Evolutionary conservation across 2,888 invertebrate species (phyloP), one percentile per base, ranked within the genome.

Genomic region (Scelioninae gen. 1): DNA sequence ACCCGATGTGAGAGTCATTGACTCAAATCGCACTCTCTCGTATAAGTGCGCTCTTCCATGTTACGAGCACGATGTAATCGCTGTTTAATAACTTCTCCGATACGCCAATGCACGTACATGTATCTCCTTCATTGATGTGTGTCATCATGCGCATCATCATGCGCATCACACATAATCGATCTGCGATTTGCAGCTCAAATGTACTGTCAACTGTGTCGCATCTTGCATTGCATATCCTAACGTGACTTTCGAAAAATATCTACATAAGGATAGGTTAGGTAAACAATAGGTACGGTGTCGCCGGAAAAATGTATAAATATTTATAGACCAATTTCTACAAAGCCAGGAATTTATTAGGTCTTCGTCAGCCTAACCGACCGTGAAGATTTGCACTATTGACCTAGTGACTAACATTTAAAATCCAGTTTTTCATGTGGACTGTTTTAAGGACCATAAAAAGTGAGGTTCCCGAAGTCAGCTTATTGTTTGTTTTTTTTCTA

Each of bases 1-100:
- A 85, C 77, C 65, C 76, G 80, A 84, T 86, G 86, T 85, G 87
- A 88, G 86, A 90, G 90, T 89, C 90, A 88, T 89, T 88, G 90
- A 88, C 89, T 90, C 87, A 89, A 88, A 88, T 89, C 82, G 85
- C 87, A 81, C 87, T 82, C 77, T 83, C 83, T 72, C 77, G 76
- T 47, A 63, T 65, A 56, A 65, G 51, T 49, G 71, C 78, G 80
- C 84, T 56, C 69, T 62, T 78, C 79, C 74, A 71, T 63, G 80
- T 72, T 63, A 77, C 58, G 79, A 80, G 77, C 83, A 77, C 84
- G 85, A 83, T 86, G 85, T 86, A 85, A 87, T 87, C 85, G 85
- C 75, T 82, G 85, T 85, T 87, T 86, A 86, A 86, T 87, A 84
- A 86, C 87, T 86, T 84, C 84, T 68, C 72, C 82, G 82, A 84